phyloP scores from a whole-genome alignment of 2,888 invertebrate species.

The Notodonta dromedarius region DNA sequence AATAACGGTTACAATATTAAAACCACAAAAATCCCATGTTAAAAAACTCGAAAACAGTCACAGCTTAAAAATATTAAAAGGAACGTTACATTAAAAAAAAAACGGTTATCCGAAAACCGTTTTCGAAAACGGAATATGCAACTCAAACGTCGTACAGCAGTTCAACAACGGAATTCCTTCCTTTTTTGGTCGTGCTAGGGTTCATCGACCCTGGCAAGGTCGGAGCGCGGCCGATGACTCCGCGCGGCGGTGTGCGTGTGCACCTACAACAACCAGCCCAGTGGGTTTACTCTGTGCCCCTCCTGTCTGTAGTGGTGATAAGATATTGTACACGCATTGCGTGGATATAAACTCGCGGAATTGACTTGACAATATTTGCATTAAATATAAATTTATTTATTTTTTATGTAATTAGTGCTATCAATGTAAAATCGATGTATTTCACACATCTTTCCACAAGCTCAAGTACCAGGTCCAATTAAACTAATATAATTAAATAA shows the following conservation, averaged over 20 bases:
- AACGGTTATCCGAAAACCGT: not conserved
- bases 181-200: conserved; percentile 59
- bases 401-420: too few species aligned
- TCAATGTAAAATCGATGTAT: too few species aligned
- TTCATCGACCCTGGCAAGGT: conserved; percentile 73
- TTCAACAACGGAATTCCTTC: conserved; percentile 31
- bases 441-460: too few species aligned
- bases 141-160: not conserved
- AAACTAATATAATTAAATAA: too few species aligned
- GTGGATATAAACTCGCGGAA: not conserved
- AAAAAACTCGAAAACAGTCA: too few species aligned
- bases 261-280: conserved; percentile 1
- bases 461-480: too few species aligned
- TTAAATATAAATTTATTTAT: not conserved
- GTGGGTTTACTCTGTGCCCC: not conserved
- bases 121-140: conserved; percentile 1
- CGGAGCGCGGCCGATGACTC: conserved; percentile 69
- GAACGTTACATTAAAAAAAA: too few species aligned
- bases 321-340: not conserved
- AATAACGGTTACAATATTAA: too few species aligned
- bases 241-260: conserved; percentile 13
- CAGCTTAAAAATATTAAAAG: too few species aligned
- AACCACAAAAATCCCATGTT: too few species aligned
- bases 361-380: not conserved
- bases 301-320: conserved; percentile 4